Conservation (phyloP, 2,888 invertebrate genomes). For the Thymelicus acteon region DNA sequence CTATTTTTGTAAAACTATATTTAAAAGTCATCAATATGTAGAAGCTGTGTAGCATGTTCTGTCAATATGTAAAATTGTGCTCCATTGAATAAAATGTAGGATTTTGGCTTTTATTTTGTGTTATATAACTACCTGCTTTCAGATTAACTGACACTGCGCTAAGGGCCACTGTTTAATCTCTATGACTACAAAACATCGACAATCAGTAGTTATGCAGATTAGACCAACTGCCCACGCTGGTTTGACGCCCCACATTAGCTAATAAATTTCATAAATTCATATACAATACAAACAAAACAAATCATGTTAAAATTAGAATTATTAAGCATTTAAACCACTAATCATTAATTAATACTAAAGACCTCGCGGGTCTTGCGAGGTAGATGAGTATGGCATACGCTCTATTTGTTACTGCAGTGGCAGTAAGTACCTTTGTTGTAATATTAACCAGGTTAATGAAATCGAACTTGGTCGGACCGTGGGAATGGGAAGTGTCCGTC, state of each 20-base stretch:
- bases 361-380: neutral
- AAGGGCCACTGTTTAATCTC: neutral
- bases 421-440: neutral
- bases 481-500: neutral
- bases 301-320: no score
- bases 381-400: neutral
- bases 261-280: neutral
- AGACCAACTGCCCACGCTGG: neutral
- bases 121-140: no score
- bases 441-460: constrained; percentile 7
- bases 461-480: constrained; percentile 1
- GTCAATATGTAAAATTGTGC: neutral
- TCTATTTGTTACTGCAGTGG: neutral
- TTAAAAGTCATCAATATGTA: neutral
- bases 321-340: no score
- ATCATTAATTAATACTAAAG: neutral
- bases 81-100: neutral
- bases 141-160: neutral
- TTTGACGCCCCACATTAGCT: neutral
- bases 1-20: neutral
- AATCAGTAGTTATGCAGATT: neutral
- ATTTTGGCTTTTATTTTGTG: no score
- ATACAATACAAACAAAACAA: no score
- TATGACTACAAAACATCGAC: neutral
- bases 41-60: neutral